Evolutionary conservation across 2,888 invertebrate genomes (phyloP).

Genomic region (Aphodius granarius): DNA sequence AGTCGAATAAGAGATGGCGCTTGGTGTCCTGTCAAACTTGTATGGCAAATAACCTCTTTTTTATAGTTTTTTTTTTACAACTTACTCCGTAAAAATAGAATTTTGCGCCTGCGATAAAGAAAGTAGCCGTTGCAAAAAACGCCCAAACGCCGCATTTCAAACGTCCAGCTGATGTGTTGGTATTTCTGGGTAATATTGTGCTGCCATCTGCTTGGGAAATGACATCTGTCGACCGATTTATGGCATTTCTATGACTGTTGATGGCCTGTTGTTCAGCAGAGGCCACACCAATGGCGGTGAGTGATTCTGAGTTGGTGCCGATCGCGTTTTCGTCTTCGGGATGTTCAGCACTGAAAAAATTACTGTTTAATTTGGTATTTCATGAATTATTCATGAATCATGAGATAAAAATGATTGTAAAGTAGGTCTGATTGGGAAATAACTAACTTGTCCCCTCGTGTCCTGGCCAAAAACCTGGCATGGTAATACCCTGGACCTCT

Average conservation of each 20-base stretch:
- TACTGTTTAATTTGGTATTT: not conserved
- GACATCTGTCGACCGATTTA: constrained; percentile 28
- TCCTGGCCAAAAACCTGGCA: constrained; percentile 5
- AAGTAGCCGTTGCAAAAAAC: constrained; percentile 68
- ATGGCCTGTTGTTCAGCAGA: not conserved
- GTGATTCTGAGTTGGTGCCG: not conserved
- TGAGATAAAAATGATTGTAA: too few species aligned
- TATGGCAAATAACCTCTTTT: too few species aligned
- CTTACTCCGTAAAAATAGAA: constrained; percentile 62
- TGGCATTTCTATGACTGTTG: constrained; percentile 9
- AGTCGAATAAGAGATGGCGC: too few species aligned
- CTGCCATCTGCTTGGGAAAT: constrained; percentile 26
- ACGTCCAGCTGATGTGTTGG: constrained; percentile 56
- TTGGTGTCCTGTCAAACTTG: too few species aligned
- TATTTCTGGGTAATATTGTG: constrained; percentile 27
- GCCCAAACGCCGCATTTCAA: constrained; percentile 73
- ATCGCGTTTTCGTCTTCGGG: not conserved
- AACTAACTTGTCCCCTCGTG: not conserved
- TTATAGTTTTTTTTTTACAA: too few species aligned
- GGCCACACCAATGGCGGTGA: not conserved
- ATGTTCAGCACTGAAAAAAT: not conserved
- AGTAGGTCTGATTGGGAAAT: too few species aligned
- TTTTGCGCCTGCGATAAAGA: constrained; percentile 71
- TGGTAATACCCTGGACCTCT: constrained; percentile 18
- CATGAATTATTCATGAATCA: too few species aligned